Evolutionary conservation across 1,140 invertebrate species (phyloP), one percentile per base, ranked within the genome.

Genomic region (Bombyx mandarina): DNA sequence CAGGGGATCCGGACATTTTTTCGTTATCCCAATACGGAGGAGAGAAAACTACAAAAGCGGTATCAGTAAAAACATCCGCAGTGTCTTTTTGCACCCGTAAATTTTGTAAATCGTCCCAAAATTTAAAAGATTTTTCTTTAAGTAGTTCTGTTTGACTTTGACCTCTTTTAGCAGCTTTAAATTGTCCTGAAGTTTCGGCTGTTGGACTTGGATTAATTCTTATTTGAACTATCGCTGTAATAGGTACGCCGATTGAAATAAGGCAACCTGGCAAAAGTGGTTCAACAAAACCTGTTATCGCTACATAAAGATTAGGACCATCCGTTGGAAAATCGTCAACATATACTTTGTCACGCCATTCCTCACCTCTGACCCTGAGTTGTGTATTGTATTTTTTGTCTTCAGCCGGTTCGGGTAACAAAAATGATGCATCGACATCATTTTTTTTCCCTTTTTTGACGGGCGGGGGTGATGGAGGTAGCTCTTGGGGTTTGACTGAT

Each of bases 271-370:
- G 70, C 50, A 91, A 63, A 44, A 76, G 62, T 0, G 86, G 80
- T 62, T 91, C 84, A 51, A 82, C 65, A 72, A 91, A 90, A 0
- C 89, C 89, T 0, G 87, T 88, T 3, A 91, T 60, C 22, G 89
- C 84, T 18, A 91, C 67, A 58, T 90, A 91, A 2, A 91, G 61
- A 64, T 90, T 85, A 0, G 89, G 89, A 18, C 89, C 89, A 50
- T 89, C 77, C 12, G 66, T 57, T 0, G 90, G 89, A 61, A 78
- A 88, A 56, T 90, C 90, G 57, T 90, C 88, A 1, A 89, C 68
- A 56, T 87, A 89, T 9, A 84, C 69, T 63, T 81, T 83, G 62
- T 90, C 87, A 56, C 86, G 81, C 89, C 89, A 90, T 62, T 90
- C 89, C 66, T 91, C 89, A 8, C 85, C 88, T n/a, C 88, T 73